Conservation (phyloP, 2,797 vertebrate species). For the Acridotheres tristis region DNA sequence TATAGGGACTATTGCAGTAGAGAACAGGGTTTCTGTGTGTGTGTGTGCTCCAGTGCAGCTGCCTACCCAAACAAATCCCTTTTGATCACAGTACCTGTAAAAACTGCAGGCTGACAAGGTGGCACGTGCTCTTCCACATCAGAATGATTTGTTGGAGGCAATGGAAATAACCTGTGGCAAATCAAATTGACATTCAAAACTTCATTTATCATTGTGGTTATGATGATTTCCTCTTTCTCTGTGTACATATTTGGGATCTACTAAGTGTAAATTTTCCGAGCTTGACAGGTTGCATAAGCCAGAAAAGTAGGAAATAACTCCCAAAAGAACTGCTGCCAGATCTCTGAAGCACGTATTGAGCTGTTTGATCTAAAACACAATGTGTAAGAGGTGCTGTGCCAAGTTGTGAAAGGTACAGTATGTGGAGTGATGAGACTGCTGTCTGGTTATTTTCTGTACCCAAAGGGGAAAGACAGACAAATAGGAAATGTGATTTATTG, state of each 20-base stretch:
- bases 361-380: background rate
- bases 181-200: slow-evolving; percentile 46
- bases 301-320: slow-evolving; percentile 51
- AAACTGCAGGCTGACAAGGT: background rate
- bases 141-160: slow-evolving; percentile 11
- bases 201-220: slow-evolving; percentile 10
- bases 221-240: background rate
- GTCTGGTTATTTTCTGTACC: slow-evolving; percentile 18
- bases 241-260: slow-evolving; percentile 14
- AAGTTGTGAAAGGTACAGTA: slow-evolving; percentile 43
- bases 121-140: background rate
- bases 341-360: background rate
- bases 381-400: background rate
- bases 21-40: background rate
- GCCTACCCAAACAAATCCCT: background rate
- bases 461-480: background rate
- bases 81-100: background rate
- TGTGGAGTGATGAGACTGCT: background rate
- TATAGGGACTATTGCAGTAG: background rate
- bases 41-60: background rate
- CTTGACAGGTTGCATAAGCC: slow-evolving; percentile 20
- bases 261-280: slow-evolving; percentile 38
- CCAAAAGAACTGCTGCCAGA: background rate
- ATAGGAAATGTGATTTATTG: background rate
- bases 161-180: slow-evolving; percentile 38